These are phyloP conservation scores for Lagorchestes hirsutus DNA, from an alignment of 2,797 vertebrate genomes.

Conservation along the genomic window DNA sequence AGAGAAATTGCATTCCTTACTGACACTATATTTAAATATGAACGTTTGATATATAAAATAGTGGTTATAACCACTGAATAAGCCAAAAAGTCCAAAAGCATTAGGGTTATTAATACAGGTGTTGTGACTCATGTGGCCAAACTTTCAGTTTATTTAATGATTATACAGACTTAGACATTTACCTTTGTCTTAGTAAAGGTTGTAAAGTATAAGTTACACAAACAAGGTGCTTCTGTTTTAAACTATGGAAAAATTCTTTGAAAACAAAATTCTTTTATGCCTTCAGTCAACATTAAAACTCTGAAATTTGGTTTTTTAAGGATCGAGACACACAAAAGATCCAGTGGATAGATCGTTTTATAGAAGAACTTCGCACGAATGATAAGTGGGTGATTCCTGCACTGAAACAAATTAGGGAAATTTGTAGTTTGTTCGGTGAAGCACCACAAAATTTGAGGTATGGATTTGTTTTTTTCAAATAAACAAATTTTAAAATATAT, in stretches of 20 bases:
- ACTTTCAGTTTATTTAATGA: background rate
- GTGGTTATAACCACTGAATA: background rate
- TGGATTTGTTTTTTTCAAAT: slow-evolving; percentile 66
- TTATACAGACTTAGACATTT: background rate
- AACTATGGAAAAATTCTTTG: background rate
- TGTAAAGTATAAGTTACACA: background rate
- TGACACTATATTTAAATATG: background rate
- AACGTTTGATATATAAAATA: background rate
- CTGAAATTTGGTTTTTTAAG: slow-evolving; percentile 85
- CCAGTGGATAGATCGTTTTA: slow-evolving; percentile 99
- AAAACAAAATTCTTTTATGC: slow-evolving; percentile 18
- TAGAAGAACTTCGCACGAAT: slow-evolving; percentile 99
- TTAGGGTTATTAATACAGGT: background rate
- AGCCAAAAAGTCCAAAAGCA: background rate
- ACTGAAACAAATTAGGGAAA: slow-evolving; percentile 99
- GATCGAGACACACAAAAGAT: slow-evolving; percentile 99
- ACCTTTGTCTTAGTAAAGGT: background rate
- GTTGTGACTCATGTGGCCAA: background rate
- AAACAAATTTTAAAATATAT: background rate
- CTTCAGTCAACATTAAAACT: slow-evolving; percentile 52
- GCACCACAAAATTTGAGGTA: slow-evolving; percentile 99
- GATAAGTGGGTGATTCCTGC: slow-evolving; percentile 99
- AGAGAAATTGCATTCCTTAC: background rate
- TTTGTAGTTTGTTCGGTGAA: slow-evolving; percentile 99
- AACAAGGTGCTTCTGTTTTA: background rate